A percentile compares a stretch with the other conserved stretches of the same genome.
These are phyloP conservation scores for Orchestia grillus DNA, from an alignment of 1,140 invertebrate species.

Conservation along the genomic window DNA sequence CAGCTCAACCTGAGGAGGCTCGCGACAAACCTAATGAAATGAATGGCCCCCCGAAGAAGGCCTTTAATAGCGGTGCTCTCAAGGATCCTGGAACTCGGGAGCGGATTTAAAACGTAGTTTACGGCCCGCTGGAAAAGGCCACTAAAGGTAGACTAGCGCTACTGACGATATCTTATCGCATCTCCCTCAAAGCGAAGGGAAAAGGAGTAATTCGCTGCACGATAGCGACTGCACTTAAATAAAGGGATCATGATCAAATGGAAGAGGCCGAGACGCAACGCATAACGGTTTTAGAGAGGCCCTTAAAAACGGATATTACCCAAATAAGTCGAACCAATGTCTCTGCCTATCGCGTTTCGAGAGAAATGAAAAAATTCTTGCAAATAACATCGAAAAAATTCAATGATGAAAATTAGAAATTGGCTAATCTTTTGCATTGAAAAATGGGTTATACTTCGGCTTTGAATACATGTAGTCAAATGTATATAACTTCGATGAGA, in stretches of 20 bases:
- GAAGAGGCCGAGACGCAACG: neutral
- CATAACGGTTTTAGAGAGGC: neutral
- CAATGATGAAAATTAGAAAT: neutral
- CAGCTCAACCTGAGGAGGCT: neutral
- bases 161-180: constrained; percentile 7
- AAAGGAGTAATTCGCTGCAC: neutral
- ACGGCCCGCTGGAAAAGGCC: neutral
- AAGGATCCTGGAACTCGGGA: neutral
- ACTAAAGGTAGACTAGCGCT: neutral
- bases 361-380: neutral
- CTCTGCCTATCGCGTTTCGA: neutral
- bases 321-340: neutral
- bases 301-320: neutral
- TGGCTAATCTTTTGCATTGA: too few species aligned
- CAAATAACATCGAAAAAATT: neutral
- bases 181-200: neutral
- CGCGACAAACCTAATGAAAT: neutral
- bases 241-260: neutral
- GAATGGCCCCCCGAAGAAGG: constrained; percentile 9
- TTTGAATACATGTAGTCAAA: too few species aligned
- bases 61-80: constrained; percentile 3
- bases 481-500: too few species aligned
- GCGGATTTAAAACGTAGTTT: constrained; percentile 11
- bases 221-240: neutral
- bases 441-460: too few species aligned